Evolutionary conservation across 2,113 vertebrate genomes (phyloP).

Genomic region (Aldabrachelys gigantea): DNA sequence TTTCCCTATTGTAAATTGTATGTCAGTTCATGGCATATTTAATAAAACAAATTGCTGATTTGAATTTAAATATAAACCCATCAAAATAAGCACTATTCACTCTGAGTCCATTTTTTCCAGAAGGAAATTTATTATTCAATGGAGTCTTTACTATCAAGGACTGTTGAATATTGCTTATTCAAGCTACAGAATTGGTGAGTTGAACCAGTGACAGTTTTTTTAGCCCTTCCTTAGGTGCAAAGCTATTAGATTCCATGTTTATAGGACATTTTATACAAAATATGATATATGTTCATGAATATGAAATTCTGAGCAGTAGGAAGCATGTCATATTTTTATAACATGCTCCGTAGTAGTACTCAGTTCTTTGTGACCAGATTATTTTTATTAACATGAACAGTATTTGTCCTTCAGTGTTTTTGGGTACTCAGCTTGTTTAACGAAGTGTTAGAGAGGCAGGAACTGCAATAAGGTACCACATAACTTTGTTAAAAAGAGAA

Average conservation of each 20-base stretch:
- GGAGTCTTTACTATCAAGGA: slow-evolving; percentile 6
- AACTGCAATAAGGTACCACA: slow-evolving; percentile 19
- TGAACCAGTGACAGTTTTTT: slow-evolving; percentile 58
- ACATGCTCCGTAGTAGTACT: slow-evolving; percentile 12
- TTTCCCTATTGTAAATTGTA: not conserved
- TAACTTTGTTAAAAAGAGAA: slow-evolving; percentile 53
- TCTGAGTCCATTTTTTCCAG: slow-evolving; percentile 3
- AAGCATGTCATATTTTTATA: slow-evolving; percentile 29
- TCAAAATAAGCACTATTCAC: slow-evolving; percentile 25
- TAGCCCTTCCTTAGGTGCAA: slow-evolving; percentile 55
- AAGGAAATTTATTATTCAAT: slow-evolving; percentile 43
- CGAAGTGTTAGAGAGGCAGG: slow-evolving; percentile 8
- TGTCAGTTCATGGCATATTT: not conserved
- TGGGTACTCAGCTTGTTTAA: slow-evolving; percentile 40
- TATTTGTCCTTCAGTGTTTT: slow-evolving; percentile 42
- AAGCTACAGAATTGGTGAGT: slow-evolving; percentile 23
- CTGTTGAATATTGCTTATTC: slow-evolving; percentile 57
- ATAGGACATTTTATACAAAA: slow-evolving; percentile 46
- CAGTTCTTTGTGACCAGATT: slow-evolving; percentile 18
- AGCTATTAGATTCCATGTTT: slow-evolving; percentile 62
- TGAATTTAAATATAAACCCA: slow-evolving; percentile 33
- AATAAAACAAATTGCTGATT: not conserved
- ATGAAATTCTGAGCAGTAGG: slow-evolving; percentile 36
- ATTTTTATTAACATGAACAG: slow-evolving; percentile 56
- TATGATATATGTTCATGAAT: slow-evolving; percentile 54